Percentiles rank a stretch among this genome's conserved stretches.
phyloP scores from a whole-genome alignment of 2,888 invertebrate genomes.

The Nemoura dubitans region DNA sequence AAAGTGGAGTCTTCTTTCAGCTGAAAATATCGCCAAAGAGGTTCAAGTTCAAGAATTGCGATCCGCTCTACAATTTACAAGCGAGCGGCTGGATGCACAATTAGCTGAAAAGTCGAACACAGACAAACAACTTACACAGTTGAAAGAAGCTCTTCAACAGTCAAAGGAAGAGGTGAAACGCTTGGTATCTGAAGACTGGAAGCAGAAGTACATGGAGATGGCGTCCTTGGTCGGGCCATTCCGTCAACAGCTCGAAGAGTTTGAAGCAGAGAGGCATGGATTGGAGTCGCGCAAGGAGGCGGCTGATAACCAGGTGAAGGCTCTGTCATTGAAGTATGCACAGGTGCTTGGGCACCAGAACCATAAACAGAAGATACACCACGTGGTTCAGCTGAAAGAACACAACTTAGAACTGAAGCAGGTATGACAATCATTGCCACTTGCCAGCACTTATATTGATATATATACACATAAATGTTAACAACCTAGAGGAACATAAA shows the following conservation, averaged over 20 bases:
- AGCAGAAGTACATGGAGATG: conserved; percentile 55
- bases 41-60: neutral
- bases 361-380: conserved; percentile 71
- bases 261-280: conserved; percentile 60
- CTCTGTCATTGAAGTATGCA: conserved; percentile 67
- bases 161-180: neutral
- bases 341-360: conserved; percentile 72
- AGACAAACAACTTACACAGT: neutral
- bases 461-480: too few species aligned
- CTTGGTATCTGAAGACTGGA: conserved; percentile 50
- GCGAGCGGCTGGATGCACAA: neutral
- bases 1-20: neutral
- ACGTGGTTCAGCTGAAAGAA: conserved; percentile 62
- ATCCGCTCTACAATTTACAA: neutral
- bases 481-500: too few species aligned
- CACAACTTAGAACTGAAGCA: conserved; percentile 61
- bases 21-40: neutral
- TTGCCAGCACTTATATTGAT: neutral
- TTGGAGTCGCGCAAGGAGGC: conserved; percentile 59
- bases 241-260: conserved; percentile 62
- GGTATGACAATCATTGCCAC: too few species aligned
- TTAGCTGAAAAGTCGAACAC: neutral
- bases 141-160: neutral
- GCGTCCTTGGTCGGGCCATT: conserved; percentile 58
- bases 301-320: conserved; percentile 63